phyloP scores from a whole-genome alignment of 2,113 vertebrate genomes.

The Rynchops niger region DNA sequence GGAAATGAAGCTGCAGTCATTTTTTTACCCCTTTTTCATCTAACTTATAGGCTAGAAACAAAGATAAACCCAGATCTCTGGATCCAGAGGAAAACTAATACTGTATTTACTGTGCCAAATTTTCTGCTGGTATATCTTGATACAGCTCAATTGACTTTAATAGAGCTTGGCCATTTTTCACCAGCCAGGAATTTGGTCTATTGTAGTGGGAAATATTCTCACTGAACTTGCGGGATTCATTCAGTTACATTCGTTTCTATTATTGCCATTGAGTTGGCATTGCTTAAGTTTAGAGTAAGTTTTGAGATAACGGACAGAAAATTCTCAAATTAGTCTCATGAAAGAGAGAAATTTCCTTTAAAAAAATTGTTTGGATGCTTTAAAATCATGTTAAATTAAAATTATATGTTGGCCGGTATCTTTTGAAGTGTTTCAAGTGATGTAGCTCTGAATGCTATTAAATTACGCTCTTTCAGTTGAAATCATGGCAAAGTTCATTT shows the following conservation, averaged over 20 bases:
- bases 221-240: neutral
- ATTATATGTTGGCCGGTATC: neutral
- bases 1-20: neutral
- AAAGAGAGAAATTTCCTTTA: neutral
- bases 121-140: conserved; percentile 34
- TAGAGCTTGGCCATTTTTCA: conserved; percentile 3
- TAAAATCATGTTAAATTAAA: neutral
- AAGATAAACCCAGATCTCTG: conserved; percentile 32
- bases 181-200: neutral
- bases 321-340: neutral
- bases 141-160: conserved; percentile 22
- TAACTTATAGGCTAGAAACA: conserved; percentile 21
- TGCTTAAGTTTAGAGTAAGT: neutral
- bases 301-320: neutral
- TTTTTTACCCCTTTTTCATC: neutral
- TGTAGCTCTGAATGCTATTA: neutral
- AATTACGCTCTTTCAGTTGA: neutral
- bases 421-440: neutral
- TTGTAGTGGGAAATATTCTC: neutral
- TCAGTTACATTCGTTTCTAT: neutral
- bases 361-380: neutral
- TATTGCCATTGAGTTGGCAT: neutral
- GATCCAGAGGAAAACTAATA: conserved; percentile 27
- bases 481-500: neutral
- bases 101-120: conserved; percentile 8